Percentiles rank a stretch among this genome's conserved stretches.
Evolutionary conservation across 2,797 vertebrate species (phyloP).

Genomic region (Ctenosaura bakeri): DNA sequence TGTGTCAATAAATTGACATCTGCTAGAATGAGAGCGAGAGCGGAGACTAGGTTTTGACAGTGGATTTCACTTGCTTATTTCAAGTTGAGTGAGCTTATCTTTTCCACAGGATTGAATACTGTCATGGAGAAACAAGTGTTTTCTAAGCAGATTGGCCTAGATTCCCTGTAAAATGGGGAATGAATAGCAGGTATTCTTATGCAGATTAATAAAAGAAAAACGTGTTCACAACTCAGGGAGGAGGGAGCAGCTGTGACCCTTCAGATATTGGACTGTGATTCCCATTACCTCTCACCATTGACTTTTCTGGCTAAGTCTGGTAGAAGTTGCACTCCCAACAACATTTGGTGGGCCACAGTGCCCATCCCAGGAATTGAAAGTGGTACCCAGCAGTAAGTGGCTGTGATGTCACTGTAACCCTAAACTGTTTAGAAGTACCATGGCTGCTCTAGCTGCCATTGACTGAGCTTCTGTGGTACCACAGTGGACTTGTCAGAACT

Average conservation of each 20-base stretch:
- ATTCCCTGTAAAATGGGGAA: neutral
- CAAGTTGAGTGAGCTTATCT: neutral
- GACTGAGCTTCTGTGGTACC: neutral
- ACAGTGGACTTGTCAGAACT: neutral
- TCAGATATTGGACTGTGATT: neutral
- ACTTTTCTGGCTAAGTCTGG: neutral
- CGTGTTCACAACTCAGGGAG: neutral
- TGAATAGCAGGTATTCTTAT: neutral
- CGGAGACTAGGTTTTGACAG: neutral
- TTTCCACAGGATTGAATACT: neutral
- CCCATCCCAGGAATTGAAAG: neutral
- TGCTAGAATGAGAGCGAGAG: neutral
- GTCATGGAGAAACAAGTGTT: neutral
- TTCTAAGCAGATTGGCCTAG: neutral
- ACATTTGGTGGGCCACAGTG: neutral
- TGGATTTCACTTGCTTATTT: slow-evolving; percentile 17
- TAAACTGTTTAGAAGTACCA: neutral
- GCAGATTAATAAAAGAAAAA: neutral
- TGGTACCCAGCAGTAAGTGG: neutral
- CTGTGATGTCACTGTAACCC: neutral
- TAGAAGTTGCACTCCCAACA: neutral
- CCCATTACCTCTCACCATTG: neutral
- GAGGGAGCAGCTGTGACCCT: neutral
- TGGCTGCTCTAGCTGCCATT: neutral
- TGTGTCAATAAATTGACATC: slow-evolving; percentile 21